Conservation (phyloP, 2,797 vertebrate genomes). For the Falco naumanni region DNA sequence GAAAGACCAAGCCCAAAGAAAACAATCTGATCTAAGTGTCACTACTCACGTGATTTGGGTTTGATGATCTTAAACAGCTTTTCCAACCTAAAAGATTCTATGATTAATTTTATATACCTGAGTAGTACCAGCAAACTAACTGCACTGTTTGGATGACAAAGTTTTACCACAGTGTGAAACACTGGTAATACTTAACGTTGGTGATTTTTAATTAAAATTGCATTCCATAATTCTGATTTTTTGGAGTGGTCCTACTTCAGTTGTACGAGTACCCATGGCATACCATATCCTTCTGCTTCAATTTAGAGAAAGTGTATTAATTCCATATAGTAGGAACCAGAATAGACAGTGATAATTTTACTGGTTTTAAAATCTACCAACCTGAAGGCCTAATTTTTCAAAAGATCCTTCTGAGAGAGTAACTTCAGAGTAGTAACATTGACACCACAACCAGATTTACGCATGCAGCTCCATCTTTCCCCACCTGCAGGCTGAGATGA, state of each 20-base stretch:
- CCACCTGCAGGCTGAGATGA: constrained; percentile 37
- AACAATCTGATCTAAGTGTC: background rate
- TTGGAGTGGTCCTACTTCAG: background rate
- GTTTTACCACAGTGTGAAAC: background rate
- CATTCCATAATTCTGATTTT: background rate
- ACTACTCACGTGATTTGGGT: background rate
- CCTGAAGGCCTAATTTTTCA: background rate
- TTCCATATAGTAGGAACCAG: background rate
- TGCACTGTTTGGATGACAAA: background rate
- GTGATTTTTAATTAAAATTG: background rate
- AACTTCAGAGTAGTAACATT: background rate
- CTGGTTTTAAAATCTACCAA: background rate
- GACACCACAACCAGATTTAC: background rate
- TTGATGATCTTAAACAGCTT: no score
- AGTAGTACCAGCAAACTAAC: background rate
- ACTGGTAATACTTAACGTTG: background rate
- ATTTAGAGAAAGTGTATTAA: background rate
- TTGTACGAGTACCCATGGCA: background rate
- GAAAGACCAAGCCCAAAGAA: background rate
- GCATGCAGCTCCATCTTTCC: background rate
- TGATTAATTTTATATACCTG: background rate
- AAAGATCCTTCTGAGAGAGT: background rate
- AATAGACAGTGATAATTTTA: background rate
- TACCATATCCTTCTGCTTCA: background rate
- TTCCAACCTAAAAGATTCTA: no score